Evolutionary conservation across 1,140 invertebrate genomes (phyloP), one percentile per base, ranked within the genome.

Genomic region (Penaeus vannamei): DNA sequence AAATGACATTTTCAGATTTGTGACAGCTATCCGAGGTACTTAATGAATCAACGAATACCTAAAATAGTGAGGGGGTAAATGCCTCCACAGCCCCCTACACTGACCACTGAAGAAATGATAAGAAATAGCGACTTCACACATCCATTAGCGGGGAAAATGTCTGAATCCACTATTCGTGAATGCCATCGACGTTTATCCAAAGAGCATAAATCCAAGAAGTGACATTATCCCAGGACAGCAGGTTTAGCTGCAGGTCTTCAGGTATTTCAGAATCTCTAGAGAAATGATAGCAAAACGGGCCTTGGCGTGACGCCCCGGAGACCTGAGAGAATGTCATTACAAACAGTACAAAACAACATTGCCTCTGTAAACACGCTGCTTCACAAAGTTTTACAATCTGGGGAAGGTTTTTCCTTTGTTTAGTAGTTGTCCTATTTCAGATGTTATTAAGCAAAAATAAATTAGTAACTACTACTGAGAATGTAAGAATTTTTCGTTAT

Each of bases 41-140:
- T 85, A 79, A 89, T 84, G 82, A 84, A 84, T 62, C 53, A 72
- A 60, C 36, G 64, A 23, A 59, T 23, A 46, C 85, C 26, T 81
- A 64, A 14, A 62, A 29, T 42, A 87, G 61, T 87, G 72, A 76
- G 42, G 42, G 72, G 72, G 29, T 29, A 76, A 76, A 32, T 29
- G 72, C 72, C 29, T 29, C 80, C 83, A 89, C 79, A 77, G 66
- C 84, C 42, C 26, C 82, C 87, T 62, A 42, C 84, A 83, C 83
- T 89, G 87, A 89, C 87, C 87, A 85, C 82, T 60, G 83, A 76
- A 69, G 61, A 62, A 60, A n/a, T 86, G 29, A 61, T 66, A 36
- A 87, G 61, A 81, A 36, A 60, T 32, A 64, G n/a, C 79, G 42
- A 26, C 86, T 46, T 62, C 86, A 42, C 61, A 61, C 72, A 87